phyloP scores from a whole-genome alignment of 2,888 invertebrate genomes.

The Ennomos erosarius region DNA sequence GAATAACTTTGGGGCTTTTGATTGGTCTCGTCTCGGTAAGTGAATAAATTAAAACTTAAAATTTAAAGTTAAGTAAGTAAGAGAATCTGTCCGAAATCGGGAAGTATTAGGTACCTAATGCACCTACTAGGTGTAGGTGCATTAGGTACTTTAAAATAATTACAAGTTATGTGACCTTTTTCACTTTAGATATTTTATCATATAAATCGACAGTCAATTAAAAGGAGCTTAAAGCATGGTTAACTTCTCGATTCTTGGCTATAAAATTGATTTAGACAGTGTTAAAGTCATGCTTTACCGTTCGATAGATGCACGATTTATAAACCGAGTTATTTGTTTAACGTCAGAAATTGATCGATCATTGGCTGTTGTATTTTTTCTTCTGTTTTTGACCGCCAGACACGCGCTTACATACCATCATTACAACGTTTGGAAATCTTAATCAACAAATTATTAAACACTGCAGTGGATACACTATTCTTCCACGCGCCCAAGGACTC shows the following conservation, averaged over 20 bases:
- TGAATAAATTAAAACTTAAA: constrained; percentile 2
- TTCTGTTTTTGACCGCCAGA: constrained; percentile 59
- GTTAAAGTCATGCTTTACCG: constrained; percentile 59
- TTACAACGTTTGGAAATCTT: constrained; percentile 39
- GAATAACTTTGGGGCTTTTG: not conserved
- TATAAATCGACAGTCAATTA: constrained; percentile 1
- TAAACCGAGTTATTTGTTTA: constrained; percentile 76
- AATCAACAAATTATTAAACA: constrained; percentile 37
- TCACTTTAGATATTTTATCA: not conserved
- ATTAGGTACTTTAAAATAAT: too few species aligned
- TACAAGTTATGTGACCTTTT: too few species aligned
- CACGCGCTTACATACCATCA: constrained; percentile 45
- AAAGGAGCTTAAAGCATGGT: constrained; percentile 5
- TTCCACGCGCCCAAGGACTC: constrained; percentile 32
- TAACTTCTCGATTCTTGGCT: constrained; percentile 21
- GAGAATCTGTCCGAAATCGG: too few species aligned
- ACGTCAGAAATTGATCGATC: constrained; percentile 80
- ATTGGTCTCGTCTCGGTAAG: not conserved
- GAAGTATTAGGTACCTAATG: too few species aligned
- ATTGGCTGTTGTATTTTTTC: constrained; percentile 65
- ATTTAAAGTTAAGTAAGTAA: too few species aligned
- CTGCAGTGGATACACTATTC: constrained; percentile 20
- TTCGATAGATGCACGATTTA: constrained; percentile 65
- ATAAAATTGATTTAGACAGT: constrained; percentile 38
- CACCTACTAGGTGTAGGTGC: too few species aligned